Base-by-base conservation (phyloP, 2,888 invertebrate species). In the Apocheima hispidaria region DNA sequence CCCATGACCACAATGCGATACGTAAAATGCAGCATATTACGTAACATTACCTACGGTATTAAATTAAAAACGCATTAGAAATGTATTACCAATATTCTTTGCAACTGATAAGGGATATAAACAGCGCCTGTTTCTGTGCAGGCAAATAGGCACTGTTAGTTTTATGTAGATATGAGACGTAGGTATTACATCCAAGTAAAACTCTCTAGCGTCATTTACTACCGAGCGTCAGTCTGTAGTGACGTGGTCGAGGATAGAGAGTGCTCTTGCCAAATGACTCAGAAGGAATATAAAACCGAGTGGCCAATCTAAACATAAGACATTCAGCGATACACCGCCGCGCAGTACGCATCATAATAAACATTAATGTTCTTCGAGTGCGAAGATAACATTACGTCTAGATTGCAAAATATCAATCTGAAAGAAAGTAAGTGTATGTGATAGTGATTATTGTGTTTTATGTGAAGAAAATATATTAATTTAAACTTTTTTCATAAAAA, bases 181-280 rank as follows among this genome's bases (percentile, higher is more conserved):
- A n/a, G n/a, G n/a, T n/a, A 49, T 44, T 46, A 38, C 53, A 46
- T 50, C 38, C 16, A 52, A 59, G 59, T 70, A 65, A 71, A 73
- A 70, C 57, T 65, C 70, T 63, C 65, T 74, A 73, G 76, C 88
- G 88, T 89, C 87, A 89, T 75, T 74, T 68, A 58, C 26, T 48
- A 73, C 69, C 72, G 71, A 66, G 79, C 90, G 89, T 90, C 88
- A 88, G 78, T 65, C 48, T n/a, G 68, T 53, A 73, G 75, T 90
- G 90, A 90, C 90, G 90, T 83, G 75, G 73, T 70, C 74, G 62
- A 51, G 72, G 77, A 74, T 76, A 75, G 73, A 80, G 81, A 80
- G 78, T 72, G 74, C 80, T 84, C 82, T 78, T 88, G 90, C 90
- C 90, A 90, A 90, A 79, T 83, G 88, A 90, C 68, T 89, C 90